These are phyloP conservation scores for Phycodurus eques DNA, from an alignment of 2,113 vertebrate species.

Conservation along the genomic window DNA sequence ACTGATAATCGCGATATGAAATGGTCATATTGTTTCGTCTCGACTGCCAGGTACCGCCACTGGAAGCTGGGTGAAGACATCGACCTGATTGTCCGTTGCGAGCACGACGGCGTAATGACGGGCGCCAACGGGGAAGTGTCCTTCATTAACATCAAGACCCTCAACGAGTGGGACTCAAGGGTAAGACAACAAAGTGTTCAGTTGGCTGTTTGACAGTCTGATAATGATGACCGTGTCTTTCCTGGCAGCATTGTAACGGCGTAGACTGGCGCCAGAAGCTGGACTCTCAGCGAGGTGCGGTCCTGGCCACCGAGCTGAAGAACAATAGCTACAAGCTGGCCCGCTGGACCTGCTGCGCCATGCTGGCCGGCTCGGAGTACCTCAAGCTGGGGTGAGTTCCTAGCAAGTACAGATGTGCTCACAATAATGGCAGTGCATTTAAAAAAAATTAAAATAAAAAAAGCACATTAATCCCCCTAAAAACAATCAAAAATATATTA, in stretches of 20 bases:
- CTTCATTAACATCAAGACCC: conserved; percentile 96
- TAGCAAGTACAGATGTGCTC: not conserved
- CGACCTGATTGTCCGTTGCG: conserved; percentile 95
- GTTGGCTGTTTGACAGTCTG: too few relatives aligned
- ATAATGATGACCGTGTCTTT: not conserved
- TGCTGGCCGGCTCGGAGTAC: conserved; percentile 95
- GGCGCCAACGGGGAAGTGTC: conserved; percentile 97
- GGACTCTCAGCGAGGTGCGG: conserved; percentile 95
- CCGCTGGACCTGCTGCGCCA: conserved; percentile 94
- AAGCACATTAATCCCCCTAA: not conserved
- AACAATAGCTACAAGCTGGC: conserved; percentile 99
- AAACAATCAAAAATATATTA: too few relatives aligned
- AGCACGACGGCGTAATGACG: conserved; percentile 96
- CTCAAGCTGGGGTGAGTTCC: conserved; percentile 92
- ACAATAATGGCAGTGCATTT: not conserved
- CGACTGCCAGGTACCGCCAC: conserved; percentile 84
- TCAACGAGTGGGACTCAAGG: conserved; percentile 99
- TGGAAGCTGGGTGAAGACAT: conserved; percentile 99
- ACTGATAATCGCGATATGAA: not conserved
- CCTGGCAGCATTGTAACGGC: conserved; percentile 87
- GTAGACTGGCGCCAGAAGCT: conserved; percentile 99
- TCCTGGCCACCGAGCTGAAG: conserved; percentile 96
- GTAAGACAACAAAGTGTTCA: conserved; percentile 59
- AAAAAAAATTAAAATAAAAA: not conserved
- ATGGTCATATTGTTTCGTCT: not conserved